Evolutionary conservation across 1,140 invertebrate genomes (phyloP).

Genomic region (Lepidostoma basale): DNA sequence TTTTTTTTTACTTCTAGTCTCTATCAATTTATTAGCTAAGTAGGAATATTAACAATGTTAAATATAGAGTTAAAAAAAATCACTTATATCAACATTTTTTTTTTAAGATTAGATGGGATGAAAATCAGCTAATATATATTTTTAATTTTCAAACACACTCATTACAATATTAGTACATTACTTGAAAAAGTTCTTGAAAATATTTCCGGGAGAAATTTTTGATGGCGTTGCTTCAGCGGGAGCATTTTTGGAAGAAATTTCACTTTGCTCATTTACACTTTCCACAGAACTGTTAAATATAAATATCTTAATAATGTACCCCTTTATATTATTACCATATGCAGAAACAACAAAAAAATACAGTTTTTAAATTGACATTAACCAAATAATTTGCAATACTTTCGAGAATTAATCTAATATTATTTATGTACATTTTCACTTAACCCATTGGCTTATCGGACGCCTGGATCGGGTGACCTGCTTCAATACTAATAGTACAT

Average conservation of each 20-base stretch:
- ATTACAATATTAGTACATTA: slow-evolving; percentile 55
- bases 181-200: slow-evolving; percentile 97
- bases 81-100: background rate
- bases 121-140: background rate
- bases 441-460: background rate
- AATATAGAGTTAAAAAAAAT: background rate
- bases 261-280: slow-evolving; percentile 40
- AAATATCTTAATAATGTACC: slow-evolving; percentile 3
- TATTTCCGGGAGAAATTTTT: slow-evolving; percentile 83
- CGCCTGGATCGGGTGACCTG: no score
- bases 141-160: slow-evolving; percentile 12
- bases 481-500: no score
- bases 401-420: background rate
- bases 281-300: slow-evolving; percentile 39
- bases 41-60: no score
- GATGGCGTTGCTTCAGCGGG: slow-evolving; percentile 63
- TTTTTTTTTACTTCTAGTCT: no score
- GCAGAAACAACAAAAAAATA: background rate
- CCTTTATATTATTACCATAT: background rate
- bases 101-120: no score
- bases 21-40: no score
- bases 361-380: background rate
- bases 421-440: background rate
- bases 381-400: background rate
- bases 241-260: slow-evolving; percentile 27